Evolutionary conservation across 2,113 vertebrate genomes (phyloP).

Genomic region (Podocnemis expansa): DNA sequence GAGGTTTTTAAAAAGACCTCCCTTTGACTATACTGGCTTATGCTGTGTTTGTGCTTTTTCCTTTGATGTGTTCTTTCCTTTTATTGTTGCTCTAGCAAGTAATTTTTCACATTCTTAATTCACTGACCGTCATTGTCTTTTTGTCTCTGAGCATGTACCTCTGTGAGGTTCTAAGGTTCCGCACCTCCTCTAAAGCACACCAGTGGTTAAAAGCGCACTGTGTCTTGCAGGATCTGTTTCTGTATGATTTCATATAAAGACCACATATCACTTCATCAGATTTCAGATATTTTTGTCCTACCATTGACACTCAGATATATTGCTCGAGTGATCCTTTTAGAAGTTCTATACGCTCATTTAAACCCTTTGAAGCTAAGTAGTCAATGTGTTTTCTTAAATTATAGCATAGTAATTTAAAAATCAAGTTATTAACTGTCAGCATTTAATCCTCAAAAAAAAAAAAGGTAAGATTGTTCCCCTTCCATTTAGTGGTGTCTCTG

Average conservation of each 20-base stretch:
- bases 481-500: conserved; percentile 26
- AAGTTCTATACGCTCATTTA: conserved; percentile 35
- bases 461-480: conserved; percentile 14
- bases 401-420: conserved; percentile 38
- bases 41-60: not conserved
- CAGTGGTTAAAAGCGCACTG: conserved; percentile 8
- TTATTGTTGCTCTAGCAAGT: not conserved
- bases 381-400: conserved; percentile 19
- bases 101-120: conserved; percentile 33
- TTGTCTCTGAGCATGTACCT: not conserved
- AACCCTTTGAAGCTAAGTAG: conserved; percentile 17
- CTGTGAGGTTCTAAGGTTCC: not conserved
- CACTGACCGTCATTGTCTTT: not conserved
- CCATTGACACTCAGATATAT: not conserved
- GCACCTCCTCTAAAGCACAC: not conserved
- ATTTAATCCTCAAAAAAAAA: conserved; percentile 35
- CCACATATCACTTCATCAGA: not conserved
- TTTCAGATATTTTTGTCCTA: not conserved
- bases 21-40: not conserved
- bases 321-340: not conserved
- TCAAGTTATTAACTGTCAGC: conserved; percentile 39
- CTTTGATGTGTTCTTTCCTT: conserved; percentile 35
- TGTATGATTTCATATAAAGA: not conserved
- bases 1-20: not conserved
- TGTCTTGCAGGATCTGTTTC: not conserved